phyloP scores from a whole-genome alignment of 2,797 vertebrate genomes.

The Acestrorhynchus altus region DNA sequence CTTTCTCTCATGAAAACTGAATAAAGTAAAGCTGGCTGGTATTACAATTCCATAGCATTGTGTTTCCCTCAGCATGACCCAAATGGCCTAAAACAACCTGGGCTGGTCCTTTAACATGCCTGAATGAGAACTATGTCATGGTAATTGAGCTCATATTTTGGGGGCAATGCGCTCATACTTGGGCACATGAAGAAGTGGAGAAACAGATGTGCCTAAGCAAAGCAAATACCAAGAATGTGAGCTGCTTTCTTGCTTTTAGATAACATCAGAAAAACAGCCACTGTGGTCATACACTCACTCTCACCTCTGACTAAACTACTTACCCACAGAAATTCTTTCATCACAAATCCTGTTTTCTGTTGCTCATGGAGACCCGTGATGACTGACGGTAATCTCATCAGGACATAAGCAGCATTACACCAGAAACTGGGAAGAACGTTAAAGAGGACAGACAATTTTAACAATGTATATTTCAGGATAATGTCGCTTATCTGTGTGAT shows the following conservation, averaged over 20 bases:
- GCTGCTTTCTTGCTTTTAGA: not conserved
- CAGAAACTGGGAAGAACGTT: slow-evolving; percentile 53
- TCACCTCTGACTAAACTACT: slow-evolving; percentile 35
- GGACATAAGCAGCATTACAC: slow-evolving; percentile 47
- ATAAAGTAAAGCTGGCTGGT: not conserved
- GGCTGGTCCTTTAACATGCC: not conserved
- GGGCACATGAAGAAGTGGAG: not conserved
- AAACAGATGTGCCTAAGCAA: slow-evolving; percentile 30
- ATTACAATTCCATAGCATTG: not conserved
- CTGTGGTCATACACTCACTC: slow-evolving; percentile 16
- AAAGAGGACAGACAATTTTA: slow-evolving; percentile 44
- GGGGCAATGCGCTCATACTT: not conserved
- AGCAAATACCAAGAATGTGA: not conserved
- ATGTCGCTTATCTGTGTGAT: too few species aligned
- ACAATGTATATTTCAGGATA: slow-evolving; percentile 28
- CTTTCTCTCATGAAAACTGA: too few species aligned
- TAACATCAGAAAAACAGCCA: not conserved
- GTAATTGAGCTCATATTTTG: slow-evolving; percentile 10
- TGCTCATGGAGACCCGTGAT: slow-evolving; percentile 32
- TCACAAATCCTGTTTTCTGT: slow-evolving; percentile 56
- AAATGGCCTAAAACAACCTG: not conserved
- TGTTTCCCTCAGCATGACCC: too few species aligned
- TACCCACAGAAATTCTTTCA: slow-evolving; percentile 49
- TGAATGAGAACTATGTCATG: not conserved
- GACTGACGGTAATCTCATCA: slow-evolving; percentile 53